These are phyloP conservation scores for Podargus strigoides DNA, from an alignment of 2,797 vertebrate genomes.

Conservation along the genomic window DNA sequence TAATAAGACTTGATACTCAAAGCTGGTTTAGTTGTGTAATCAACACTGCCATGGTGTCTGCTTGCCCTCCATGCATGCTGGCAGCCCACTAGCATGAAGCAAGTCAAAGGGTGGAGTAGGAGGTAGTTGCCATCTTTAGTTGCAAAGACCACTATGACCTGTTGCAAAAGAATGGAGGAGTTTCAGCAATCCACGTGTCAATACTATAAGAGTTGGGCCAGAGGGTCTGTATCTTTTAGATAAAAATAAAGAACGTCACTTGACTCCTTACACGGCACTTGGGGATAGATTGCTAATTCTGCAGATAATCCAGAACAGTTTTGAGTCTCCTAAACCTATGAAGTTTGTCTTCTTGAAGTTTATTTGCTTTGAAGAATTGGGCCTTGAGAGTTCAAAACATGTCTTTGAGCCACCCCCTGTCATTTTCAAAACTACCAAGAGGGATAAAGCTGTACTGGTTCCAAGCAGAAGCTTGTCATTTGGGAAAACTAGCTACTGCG, in stretches of 20 bases:
- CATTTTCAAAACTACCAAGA: neutral
- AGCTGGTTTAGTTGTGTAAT: neutral
- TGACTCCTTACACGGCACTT: neutral
- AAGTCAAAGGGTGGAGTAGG: neutral
- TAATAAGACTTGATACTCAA: fast-evolving
- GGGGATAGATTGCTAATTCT: neutral
- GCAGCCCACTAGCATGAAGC: neutral
- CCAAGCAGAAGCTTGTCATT: neutral
- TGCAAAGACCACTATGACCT: neutral
- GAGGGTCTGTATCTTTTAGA: neutral
- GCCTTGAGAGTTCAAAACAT: neutral
- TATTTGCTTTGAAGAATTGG: neutral
- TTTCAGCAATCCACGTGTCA: neutral
- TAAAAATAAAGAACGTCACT: neutral
- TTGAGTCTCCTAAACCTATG: neutral
- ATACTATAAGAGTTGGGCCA: neutral
- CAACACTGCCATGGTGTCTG: fast-evolving
- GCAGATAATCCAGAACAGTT: neutral
- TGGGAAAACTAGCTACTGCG: neutral
- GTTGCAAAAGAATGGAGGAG: fast-evolving
- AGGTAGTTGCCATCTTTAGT: neutral
- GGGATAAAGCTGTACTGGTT: neutral
- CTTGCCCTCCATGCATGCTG: fast-evolving
- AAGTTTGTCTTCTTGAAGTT: neutral
- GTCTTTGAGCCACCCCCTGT: neutral